Evolutionary conservation across 2,888 invertebrate genomes (phyloP).

Genomic region (Agrotis segetum): DNA sequence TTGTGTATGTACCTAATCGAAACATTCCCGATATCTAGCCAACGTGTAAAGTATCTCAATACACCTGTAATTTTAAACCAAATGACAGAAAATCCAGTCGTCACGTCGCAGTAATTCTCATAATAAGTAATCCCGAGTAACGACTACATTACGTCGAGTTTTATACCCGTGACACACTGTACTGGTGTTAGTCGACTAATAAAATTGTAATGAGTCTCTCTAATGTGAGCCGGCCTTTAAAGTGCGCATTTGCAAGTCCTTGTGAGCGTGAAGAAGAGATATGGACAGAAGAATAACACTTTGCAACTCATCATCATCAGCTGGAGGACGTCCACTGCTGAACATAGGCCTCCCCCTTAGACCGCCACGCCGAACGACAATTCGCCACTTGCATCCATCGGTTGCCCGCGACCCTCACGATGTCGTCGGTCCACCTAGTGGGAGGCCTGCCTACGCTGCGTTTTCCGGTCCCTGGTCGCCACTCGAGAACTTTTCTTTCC

Average conservation of each 20-base stretch:
- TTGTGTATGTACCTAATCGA: no score
- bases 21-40: not conserved
- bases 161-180: conserved; percentile 52
- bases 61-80: conserved; percentile 5
- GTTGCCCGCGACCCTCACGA: no score
- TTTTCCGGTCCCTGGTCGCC: no score
- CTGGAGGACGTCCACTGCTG: no score
- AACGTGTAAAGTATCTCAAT: conserved; percentile 2
- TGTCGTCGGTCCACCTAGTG: no score
- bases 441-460: no score
- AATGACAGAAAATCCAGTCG: conserved; percentile 31
- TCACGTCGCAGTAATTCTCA: conserved; percentile 43
- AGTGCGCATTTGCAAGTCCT: conserved; percentile 52
- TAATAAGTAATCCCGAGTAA: conserved; percentile 51
- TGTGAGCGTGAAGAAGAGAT: not conserved
- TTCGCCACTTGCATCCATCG: no score
- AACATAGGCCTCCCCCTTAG: no score
- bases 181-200: conserved; percentile 52
- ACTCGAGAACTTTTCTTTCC: no score
- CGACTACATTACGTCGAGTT: conserved; percentile 47
- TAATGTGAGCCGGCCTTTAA: conserved; percentile 48
- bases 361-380: no score
- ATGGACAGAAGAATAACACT: conserved; percentile 8
- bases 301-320: no score
- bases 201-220: conserved; percentile 55